These are phyloP conservation scores for Gymnoscelis rufifasciata DNA, from an alignment of 2,888 invertebrate species.

Conservation along the genomic window DNA sequence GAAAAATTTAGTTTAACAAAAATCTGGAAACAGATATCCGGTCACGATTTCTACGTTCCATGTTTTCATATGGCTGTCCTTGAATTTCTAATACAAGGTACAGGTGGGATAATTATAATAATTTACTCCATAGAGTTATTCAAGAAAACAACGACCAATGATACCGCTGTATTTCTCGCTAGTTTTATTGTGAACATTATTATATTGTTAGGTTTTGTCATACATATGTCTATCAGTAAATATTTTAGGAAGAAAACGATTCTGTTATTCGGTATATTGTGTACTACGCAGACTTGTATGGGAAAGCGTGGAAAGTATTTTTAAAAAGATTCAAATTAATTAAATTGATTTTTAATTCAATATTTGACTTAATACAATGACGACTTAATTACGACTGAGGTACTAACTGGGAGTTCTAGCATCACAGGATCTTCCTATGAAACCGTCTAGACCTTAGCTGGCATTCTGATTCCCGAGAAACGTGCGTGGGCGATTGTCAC, in stretches of 20 bases:
- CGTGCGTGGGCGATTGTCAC: no score
- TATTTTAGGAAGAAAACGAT: constrained; percentile 21
- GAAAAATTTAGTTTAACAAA: no score
- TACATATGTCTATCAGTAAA: constrained; percentile 6
- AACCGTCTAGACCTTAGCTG: no score
- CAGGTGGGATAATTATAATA: constrained; percentile 4
- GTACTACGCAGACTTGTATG: no score
- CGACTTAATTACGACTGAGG: no score
- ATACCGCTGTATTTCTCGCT: constrained; percentile 7
- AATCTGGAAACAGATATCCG: background rate
- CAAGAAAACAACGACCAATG: constrained; percentile 9
- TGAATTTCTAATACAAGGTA: constrained; percentile 13
- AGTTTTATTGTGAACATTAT: constrained; percentile 8
- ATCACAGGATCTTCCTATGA: no score
- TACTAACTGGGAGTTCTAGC: no score
- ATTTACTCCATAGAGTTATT: constrained; percentile 18
- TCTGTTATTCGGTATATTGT: constrained; percentile 9
- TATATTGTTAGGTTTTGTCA: constrained; percentile 3
- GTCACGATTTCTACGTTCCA: background rate
- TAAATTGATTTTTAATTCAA: no score
- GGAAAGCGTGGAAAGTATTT: no score
- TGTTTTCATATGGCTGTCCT: constrained; percentile 6
- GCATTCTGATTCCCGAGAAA: no score
- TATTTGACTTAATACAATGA: no score
- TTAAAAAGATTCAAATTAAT: no score